Conservation (phyloP, 2,888 invertebrate genomes). For the Nephrotoma appendiculata region DNA sequence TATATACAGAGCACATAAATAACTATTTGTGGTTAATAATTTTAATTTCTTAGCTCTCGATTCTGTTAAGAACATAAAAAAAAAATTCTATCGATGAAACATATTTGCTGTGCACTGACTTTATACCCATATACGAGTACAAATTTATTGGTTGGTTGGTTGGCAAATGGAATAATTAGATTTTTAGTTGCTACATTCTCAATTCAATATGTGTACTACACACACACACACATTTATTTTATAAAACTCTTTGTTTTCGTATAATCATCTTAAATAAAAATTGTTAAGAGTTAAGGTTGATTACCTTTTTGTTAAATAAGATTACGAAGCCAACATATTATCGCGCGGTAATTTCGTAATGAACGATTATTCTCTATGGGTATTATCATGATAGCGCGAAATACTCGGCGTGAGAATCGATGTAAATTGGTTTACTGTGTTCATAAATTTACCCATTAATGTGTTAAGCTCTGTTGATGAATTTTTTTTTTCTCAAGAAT, state of each 20-base stretch:
- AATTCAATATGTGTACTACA: background rate
- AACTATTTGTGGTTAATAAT: background rate
- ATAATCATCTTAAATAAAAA: background rate
- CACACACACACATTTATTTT: background rate
- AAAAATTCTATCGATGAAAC: background rate
- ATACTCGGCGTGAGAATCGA: background rate
- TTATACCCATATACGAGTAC: background rate
- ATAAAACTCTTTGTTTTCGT: background rate
- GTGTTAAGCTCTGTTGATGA: background rate
- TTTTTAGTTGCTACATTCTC: background rate
- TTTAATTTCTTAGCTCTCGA: background rate
- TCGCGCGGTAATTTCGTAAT: background rate
- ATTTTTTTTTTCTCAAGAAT: background rate
- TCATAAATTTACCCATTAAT: background rate
- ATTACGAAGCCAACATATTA: background rate
- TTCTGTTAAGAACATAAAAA: background rate
- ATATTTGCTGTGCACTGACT: background rate
- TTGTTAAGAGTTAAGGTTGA: background rate
- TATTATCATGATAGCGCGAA: background rate
- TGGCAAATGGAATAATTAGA: background rate
- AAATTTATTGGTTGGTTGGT: background rate
- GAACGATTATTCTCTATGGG: background rate
- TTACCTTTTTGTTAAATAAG: background rate
- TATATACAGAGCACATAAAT: background rate
- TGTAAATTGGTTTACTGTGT: background rate